Conservation (phyloP, 2,113 vertebrate genomes). For the Ictalurus furcatus region DNA sequence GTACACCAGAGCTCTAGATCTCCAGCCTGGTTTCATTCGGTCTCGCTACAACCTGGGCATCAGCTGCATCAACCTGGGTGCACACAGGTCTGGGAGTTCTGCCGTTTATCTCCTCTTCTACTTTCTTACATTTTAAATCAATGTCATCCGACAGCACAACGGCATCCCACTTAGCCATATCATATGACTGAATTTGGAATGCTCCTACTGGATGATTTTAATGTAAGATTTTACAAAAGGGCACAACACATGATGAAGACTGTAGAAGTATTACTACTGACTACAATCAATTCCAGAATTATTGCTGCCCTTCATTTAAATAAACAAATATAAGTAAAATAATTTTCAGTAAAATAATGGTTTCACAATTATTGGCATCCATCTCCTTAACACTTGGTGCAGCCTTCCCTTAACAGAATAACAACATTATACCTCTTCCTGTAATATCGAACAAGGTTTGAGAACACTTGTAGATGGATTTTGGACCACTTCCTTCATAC, state of each 20-base stretch:
- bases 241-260: neutral
- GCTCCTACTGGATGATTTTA: neutral
- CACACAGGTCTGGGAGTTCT: constrained; percentile 83
- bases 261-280: neutral
- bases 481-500: neutral
- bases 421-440: neutral
- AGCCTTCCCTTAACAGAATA: neutral
- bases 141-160: neutral
- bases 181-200: neutral
- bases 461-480: neutral
- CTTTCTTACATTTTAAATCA: neutral
- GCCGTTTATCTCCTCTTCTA: neutral
- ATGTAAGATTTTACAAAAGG: neutral
- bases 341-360: neutral
- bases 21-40: constrained; percentile 96
- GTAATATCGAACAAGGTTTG: neutral
- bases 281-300: neutral
- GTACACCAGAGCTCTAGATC: constrained; percentile 88
- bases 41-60: constrained; percentile 98
- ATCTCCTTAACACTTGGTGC: neutral
- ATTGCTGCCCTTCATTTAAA: neutral
- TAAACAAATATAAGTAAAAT: neutral
- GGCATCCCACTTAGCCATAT: neutral
- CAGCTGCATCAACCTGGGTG: constrained; percentile 97
- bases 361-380: neutral